phyloP scores from a whole-genome alignment of 37 sponge, comb jelly and placozoan species.

The Oopsacas minuta region DNA sequence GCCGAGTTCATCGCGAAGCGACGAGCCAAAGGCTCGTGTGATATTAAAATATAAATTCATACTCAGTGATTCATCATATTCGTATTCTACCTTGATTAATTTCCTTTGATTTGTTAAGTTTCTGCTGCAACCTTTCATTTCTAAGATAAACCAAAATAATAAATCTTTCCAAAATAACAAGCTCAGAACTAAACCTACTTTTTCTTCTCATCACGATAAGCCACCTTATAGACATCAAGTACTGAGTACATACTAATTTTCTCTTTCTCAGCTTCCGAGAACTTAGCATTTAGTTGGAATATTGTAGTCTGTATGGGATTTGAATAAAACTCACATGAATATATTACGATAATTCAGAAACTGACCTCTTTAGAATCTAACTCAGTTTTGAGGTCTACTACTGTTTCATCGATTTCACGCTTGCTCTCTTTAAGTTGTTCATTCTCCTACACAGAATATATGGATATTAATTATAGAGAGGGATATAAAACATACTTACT shows the following conservation, averaged over 20 bases:
- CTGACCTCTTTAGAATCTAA: neutral
- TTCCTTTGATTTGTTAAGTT: neutral
- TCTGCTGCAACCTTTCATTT: neutral
- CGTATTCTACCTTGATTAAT: neutral
- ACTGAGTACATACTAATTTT: neutral
- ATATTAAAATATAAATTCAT: too few species aligned
- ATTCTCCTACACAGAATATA: constrained; percentile 12
- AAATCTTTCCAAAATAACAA: neutral
- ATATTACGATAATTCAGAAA: neutral
- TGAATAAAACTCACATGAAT: neutral
- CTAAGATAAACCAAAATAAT: neutral
- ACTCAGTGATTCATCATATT: too few species aligned
- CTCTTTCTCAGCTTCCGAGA: neutral
- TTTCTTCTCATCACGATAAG: neutral
- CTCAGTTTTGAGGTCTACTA: neutral
- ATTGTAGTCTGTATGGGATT: neutral
- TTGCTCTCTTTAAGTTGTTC: neutral
- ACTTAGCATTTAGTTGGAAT: neutral
- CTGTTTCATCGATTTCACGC: neutral
- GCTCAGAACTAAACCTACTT: neutral
- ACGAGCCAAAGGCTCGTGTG: too few species aligned
- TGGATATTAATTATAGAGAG: too few species aligned
- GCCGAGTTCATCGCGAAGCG: too few species aligned
- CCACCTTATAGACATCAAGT: constrained; percentile 10
- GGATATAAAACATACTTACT: too few species aligned